phyloP scores from a whole-genome alignment of 2,113 vertebrate genomes.

The Calidris pugnax region DNA sequence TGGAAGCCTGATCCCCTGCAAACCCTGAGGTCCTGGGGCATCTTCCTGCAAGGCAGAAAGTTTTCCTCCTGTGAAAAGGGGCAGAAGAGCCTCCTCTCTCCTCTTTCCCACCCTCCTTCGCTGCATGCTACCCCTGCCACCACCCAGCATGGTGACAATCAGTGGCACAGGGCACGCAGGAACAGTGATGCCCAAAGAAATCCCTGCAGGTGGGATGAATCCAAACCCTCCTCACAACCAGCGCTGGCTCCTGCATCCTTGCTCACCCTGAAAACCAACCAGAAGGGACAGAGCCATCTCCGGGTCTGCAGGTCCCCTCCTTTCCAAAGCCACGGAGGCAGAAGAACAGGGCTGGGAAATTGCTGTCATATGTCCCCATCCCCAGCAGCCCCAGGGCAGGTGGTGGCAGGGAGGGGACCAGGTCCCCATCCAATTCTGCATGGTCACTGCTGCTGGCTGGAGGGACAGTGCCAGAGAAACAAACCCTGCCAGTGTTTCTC shows the following conservation, averaged over 20 bases:
- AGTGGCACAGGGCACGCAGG: accelerated
- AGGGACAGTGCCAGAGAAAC: neutral
- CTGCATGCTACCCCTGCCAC: neutral
- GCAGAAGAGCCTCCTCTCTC: neutral
- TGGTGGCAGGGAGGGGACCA: neutral
- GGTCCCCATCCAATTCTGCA: accelerated
- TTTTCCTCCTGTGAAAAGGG: neutral
- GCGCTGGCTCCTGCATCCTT: neutral
- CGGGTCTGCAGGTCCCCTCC: neutral
- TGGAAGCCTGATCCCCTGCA: neutral
- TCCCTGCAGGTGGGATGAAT: neutral
- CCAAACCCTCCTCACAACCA: neutral
- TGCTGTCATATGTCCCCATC: neutral
- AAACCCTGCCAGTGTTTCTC: neutral
- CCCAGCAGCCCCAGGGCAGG: neutral
- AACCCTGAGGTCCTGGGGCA: neutral
- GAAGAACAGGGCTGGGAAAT: neutral
- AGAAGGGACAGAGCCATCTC: accelerated
- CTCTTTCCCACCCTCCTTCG: neutral
- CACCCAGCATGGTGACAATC: accelerated
- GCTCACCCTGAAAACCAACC: accelerated
- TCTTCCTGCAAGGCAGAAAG: neutral
- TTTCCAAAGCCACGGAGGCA: neutral
- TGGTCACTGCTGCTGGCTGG: accelerated
- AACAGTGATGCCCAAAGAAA: neutral